A percentile compares a stretch with the other conserved stretches of the same genome.
phyloP scores from a whole-genome alignment of 2,797 vertebrate genomes.

The Chelmon rostratus region DNA sequence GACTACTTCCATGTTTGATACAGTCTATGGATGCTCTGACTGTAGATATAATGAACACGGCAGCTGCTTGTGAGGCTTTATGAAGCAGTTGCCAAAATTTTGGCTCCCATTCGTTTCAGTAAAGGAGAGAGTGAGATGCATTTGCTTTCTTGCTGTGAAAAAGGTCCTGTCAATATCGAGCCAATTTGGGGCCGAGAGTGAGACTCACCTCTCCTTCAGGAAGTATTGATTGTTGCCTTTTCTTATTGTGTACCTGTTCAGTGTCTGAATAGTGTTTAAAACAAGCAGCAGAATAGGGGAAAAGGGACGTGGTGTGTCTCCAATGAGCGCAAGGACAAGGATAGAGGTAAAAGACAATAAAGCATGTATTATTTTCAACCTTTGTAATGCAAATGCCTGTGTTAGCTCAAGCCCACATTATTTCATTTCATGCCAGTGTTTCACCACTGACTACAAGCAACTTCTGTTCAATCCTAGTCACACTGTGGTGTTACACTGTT shows the following conservation, averaged over 20 bases:
- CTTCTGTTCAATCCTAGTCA: constrained; percentile 11
- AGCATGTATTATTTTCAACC: constrained; percentile 18
- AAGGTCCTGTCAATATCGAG: constrained; percentile 55
- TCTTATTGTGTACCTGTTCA: constrained; percentile 57
- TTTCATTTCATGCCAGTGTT: background rate
- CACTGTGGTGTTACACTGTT: constrained; percentile 12
- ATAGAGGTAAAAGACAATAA: constrained; percentile 18
- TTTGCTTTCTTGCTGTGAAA: constrained; percentile 45
- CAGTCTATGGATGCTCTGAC: no score
- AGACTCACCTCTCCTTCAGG: constrained; percentile 60
- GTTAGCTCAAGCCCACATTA: background rate
- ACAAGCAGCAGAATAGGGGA: background rate
- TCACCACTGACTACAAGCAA: background rate
- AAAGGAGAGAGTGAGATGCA: constrained; percentile 16
- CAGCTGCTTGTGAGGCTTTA: background rate
- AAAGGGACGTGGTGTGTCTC: background rate
- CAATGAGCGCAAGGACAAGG: constrained; percentile 6
- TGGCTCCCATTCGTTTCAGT: background rate
- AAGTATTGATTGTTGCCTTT: constrained; percentile 68
- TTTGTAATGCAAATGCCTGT: constrained; percentile 53
- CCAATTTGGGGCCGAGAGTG: constrained; percentile 56
- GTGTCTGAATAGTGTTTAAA: constrained; percentile 41
- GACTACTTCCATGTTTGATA: no score
- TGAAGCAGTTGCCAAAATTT: background rate
- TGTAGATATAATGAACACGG: background rate